Base-by-base conservation (phyloP, 2,888 invertebrate species). In the Papilio protenor region DNA sequence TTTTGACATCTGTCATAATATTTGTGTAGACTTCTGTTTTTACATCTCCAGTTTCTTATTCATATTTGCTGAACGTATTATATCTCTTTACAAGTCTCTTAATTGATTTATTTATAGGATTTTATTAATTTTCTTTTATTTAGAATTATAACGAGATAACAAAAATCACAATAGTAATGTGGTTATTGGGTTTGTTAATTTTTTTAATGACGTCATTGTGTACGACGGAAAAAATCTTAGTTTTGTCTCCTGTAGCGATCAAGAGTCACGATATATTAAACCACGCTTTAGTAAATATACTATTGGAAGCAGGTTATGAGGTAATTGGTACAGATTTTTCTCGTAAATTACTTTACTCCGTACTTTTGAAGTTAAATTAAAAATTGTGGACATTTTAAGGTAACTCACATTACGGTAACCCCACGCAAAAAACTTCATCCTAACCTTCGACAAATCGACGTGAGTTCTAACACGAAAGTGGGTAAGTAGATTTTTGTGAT, bases 231-330 rank as follows among this genome's bases (percentile, higher is more conserved):
- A 77, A 70, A 45, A 70, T 77, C 11, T 70, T 77, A 61, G 77
- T 77, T 21, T 49, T 77, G 8, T 74, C 74, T 10, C 77, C 77
- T 47, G 40, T 77, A 23, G 70, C 77, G 21, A 49, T 77, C 4
- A 74, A 23, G 52, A 74, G 77, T 21, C 74, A 77, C 18, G 70
- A 16, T 33, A 70, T 77, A 1, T 59, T 77, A 21, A 74, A 69
- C 6, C 74, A 70, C 16, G 74, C 69, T 16, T 61, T 73, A 59
- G 74, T 77, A 2, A 33, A 74, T 55, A 21, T 74, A 61, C 52
- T 77, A 14, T 59, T 77, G 18, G 49, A 69, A 33, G 73, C 59
- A 40, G 77, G 77, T 49, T 70, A 77, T 70, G 69, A 77, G 77
- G 77, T 77, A 52, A n/a, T 12, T 69, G 14, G 21, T 45, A 66